Evolutionary conservation across 2,113 vertebrate genomes (phyloP).

Genomic region (Illadopsis cleaveri): DNA sequence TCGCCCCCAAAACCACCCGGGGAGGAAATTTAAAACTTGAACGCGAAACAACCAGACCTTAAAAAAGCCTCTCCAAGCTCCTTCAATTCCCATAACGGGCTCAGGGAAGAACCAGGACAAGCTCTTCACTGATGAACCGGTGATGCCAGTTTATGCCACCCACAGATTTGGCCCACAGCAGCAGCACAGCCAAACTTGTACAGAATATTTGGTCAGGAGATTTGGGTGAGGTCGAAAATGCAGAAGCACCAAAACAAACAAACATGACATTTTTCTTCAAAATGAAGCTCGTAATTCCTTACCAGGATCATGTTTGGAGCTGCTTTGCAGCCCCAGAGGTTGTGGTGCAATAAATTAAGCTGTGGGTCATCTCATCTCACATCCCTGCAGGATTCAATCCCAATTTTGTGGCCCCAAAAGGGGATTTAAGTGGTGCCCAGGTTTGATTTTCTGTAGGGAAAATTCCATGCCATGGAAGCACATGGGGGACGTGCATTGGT

Average conservation of each 20-base stretch:
- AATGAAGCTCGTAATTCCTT: not conserved
- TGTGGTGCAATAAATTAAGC: not conserved
- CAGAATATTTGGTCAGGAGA: not conserved
- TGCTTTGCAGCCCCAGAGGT: not conserved
- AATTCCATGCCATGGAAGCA: not conserved
- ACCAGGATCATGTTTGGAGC: not conserved
- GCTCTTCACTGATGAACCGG: not conserved
- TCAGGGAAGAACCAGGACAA: not conserved
- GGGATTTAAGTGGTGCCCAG: not conserved
- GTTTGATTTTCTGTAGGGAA: not conserved
- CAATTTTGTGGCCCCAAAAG: not conserved
- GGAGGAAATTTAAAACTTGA: not conserved
- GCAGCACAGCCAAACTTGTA: not conserved
- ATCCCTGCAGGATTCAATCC: not conserved
- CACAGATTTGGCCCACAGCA: not conserved
- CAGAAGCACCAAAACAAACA: not conserved
- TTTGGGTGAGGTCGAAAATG: not conserved
- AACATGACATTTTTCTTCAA: not conserved
- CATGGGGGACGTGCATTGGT: not conserved
- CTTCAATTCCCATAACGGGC: rapidly evolving
- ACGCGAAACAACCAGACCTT: not conserved
- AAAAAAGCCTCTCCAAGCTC: not conserved
- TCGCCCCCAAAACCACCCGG: not conserved
- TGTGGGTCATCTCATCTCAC: not conserved
- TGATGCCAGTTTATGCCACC: not conserved